Conservation (phyloP, 23 tunicate species). For the Phallusia fumigata region DNA sequence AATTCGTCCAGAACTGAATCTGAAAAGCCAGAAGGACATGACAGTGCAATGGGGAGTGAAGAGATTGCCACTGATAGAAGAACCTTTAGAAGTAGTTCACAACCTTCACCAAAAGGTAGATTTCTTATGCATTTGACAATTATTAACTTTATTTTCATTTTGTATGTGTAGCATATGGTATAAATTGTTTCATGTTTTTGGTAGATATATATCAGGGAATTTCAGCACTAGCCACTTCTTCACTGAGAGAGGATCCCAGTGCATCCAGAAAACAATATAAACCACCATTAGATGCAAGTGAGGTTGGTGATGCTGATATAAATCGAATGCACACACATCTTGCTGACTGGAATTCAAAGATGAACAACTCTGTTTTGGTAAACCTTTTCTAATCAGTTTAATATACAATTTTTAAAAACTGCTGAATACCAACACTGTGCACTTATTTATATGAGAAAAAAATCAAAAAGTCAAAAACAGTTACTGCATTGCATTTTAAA, state of each 20-base stretch:
- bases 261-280: neutral
- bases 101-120: neutral
- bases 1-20: neutral
- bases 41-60: constrained; percentile 88
- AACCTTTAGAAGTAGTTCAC: constrained; percentile 37
- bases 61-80: constrained; percentile 62
- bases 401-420: too few species aligned
- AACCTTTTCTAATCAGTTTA: too few species aligned
- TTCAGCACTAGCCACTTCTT: neutral
- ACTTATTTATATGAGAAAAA: too few species aligned
- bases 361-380: constrained; percentile 65
- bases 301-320: constrained; percentile 35
- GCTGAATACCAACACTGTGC: too few species aligned
- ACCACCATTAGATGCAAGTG: neutral
- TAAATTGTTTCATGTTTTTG: neutral
- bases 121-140: neutral
- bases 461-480: too few species aligned
- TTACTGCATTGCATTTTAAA: too few species aligned
- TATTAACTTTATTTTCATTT: neutral
- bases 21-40: constrained; percentile 28
- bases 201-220: neutral
- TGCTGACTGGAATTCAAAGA: constrained; percentile 29
- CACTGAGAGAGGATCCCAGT: neutral
- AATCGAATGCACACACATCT: constrained; percentile 35
- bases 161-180: neutral